phyloP scores from a whole-genome alignment of 1,140 invertebrate genomes.

The Hyphantria cunea region DNA sequence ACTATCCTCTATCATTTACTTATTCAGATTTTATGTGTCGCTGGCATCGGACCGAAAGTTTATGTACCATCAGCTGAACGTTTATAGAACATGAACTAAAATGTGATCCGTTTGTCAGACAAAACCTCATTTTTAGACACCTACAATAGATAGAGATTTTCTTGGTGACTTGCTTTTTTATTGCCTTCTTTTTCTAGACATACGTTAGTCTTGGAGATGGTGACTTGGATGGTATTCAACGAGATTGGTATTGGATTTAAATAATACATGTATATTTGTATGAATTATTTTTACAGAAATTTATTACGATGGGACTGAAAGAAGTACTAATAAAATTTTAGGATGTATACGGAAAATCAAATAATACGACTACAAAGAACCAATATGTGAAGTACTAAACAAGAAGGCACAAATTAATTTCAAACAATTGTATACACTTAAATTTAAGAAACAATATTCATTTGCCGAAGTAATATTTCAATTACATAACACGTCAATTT shows the following conservation, averaged over 20 bases:
- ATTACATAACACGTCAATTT: neutral
- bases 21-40: conserved; percentile 51
- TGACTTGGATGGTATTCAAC: too few species aligned
- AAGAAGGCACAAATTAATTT: too few species aligned
- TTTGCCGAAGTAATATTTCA: neutral
- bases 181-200: too few species aligned
- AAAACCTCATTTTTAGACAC: conserved; percentile 9
- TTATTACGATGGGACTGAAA: too few species aligned
- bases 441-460: neutral
- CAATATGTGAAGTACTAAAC: too few species aligned
- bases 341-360: too few species aligned
- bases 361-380: too few species aligned
- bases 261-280: too few species aligned
- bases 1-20: conserved; percentile 52
- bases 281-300: too few species aligned
- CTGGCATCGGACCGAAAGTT: conserved; percentile 37
- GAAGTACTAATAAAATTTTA: too few species aligned
- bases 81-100: conserved; percentile 25
- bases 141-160: conserved; percentile 8
- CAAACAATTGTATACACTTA: neutral
- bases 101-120: conserved; percentile 23
- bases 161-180: conserved; percentile 2
- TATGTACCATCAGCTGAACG: conserved; percentile 39
- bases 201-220: too few species aligned
- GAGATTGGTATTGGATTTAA: too few species aligned